These are phyloP conservation scores for Chironomus riparius DNA, from an alignment of 2,888 invertebrate species.

Conservation along the genomic window DNA sequence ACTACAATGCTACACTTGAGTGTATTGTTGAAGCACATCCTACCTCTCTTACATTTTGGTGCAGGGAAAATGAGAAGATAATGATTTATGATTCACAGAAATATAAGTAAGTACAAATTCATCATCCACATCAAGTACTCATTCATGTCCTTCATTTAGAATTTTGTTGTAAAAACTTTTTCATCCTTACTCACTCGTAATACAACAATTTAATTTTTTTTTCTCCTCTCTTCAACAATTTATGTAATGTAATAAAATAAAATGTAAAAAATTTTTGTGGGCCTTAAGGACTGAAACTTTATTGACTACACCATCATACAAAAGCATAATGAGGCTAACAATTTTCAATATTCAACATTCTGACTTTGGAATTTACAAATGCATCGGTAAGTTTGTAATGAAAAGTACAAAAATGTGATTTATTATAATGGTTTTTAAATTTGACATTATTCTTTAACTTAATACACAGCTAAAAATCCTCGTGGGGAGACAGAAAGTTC, in stretches of 20 bases:
- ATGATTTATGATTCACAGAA: slow-evolving; percentile 82
- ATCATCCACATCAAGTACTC: background rate
- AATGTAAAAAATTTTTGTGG: background rate
- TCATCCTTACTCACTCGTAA: background rate
- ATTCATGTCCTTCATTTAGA: slow-evolving; percentile 27
- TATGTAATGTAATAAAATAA: background rate
- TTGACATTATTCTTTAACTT: background rate
- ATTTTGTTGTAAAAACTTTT: background rate
- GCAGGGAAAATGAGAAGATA: slow-evolving; percentile 66
- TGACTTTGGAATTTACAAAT: slow-evolving; percentile 83
- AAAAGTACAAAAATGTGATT: too few relatives aligned
- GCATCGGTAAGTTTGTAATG: slow-evolving; percentile 38
- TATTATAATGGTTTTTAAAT: background rate
- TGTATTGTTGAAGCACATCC: slow-evolving; percentile 91
- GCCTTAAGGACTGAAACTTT: slow-evolving; percentile 50
- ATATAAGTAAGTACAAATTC: slow-evolving; percentile 50
- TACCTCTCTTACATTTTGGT: slow-evolving; percentile 84
- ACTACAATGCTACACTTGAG: slow-evolving; percentile 76
- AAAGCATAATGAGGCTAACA: slow-evolving; percentile 78
- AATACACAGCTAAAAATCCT: slow-evolving; percentile 62
- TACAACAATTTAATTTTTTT: background rate
- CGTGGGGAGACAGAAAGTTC: slow-evolving; percentile 83
- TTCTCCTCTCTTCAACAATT: background rate
- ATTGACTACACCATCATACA: slow-evolving; percentile 62
- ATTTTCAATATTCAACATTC: slow-evolving; percentile 66